Conservation (phyloP, 2,113 vertebrate species). For the Phrynocephalus versicolor region DNA sequence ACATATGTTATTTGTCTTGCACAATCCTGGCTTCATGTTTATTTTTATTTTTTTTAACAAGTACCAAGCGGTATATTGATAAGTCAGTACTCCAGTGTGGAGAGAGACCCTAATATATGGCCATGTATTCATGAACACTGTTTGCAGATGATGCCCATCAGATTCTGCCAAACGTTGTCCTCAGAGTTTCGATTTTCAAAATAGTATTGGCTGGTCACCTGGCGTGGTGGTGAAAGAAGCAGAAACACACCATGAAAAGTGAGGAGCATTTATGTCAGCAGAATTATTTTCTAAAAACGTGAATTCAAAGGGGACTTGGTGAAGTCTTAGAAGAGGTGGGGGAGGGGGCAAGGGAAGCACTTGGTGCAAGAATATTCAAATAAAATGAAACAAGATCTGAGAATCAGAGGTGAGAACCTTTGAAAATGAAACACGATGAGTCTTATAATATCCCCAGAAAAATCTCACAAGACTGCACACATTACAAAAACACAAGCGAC, state of each 20-base stretch:
- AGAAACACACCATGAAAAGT: not conserved
- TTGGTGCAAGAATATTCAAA: not conserved
- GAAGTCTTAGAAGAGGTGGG: not conserved
- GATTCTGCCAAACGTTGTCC: not conserved
- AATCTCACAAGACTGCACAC: not conserved
- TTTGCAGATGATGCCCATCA: not conserved
- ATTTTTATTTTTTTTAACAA: too few species aligned
- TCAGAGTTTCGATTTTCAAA: not conserved
- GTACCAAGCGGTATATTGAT: too few species aligned
- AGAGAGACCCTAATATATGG: not conserved
- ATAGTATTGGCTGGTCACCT: not conserved
- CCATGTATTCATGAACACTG: not conserved
- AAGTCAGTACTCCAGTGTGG: too few species aligned
- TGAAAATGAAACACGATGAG: not conserved
- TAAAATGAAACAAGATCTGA: not conserved
- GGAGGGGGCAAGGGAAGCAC: not conserved
- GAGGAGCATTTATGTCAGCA: not conserved
- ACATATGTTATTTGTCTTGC: too few species aligned
- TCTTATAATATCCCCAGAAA: not conserved
- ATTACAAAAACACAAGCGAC: not conserved
- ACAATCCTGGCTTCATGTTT: too few species aligned
- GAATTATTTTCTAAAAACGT: not conserved
- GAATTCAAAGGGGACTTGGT: not conserved
- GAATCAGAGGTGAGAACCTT: not conserved
- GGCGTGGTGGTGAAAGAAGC: not conserved